These are phyloP conservation scores for Meghimatium bilineatum DNA, from an alignment of 2,888 invertebrate genomes.

Conservation along the genomic window DNA sequence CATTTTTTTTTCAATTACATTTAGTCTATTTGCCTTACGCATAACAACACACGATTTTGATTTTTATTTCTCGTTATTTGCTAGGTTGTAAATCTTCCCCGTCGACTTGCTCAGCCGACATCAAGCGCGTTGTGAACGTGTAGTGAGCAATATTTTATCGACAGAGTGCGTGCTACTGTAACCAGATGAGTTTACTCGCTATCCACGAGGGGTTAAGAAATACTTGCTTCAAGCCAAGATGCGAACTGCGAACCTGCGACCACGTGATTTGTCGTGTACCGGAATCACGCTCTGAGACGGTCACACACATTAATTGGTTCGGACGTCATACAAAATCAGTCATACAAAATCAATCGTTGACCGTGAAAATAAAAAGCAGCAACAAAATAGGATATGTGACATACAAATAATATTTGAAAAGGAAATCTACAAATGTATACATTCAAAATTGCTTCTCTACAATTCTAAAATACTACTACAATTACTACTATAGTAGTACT, in stretches of 20 bases:
- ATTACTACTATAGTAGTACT: too few species aligned
- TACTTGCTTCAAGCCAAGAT: neutral
- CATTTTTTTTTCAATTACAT: neutral
- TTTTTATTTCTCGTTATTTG: neutral
- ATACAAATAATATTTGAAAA: too few species aligned
- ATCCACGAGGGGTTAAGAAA: neutral
- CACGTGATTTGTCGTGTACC: slow-evolving; percentile 10
- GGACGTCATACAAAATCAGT: neutral
- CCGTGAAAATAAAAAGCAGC: neutral
- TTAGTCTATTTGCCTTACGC: neutral
- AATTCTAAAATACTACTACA: too few species aligned
- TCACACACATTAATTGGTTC: neutral
- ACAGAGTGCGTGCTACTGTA: neutral
- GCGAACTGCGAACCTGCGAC: neutral
- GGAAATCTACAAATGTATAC: too few species aligned
- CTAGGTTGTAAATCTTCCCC: neutral
- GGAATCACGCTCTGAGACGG: neutral
- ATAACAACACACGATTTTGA: neutral
- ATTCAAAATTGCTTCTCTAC: too few species aligned
- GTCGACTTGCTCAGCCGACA: neutral
- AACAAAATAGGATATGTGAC: neutral
- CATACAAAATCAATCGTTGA: too few species aligned
- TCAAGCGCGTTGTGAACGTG: neutral
- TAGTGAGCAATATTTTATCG: slow-evolving; percentile 23
- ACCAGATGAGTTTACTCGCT: slow-evolving; percentile 7